Evolutionary conservation across 1,140 invertebrate genomes (phyloP), one percentile per base, ranked within the genome.

Genomic region (Dinothrombium tinctorium): DNA sequence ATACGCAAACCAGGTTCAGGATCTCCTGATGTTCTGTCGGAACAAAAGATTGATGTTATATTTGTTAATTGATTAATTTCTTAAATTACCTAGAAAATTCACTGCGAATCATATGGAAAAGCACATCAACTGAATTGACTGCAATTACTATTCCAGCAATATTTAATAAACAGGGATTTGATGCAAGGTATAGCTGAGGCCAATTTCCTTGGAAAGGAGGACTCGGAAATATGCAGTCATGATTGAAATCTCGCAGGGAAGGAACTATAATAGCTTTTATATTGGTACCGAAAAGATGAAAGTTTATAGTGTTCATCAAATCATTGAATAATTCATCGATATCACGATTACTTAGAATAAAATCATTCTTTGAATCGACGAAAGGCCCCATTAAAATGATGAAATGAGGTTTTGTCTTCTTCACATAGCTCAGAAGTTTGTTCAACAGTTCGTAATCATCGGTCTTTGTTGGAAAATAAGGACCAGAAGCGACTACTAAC

Each of bases 321-420:
- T 23, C 2, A 22, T 45, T 22, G 23, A 45, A 35, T 17, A 41
- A n/a, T 14, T 21, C n/a, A 14, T 45, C 43, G 11, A 14, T 9
- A 7, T 35, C 36, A 21, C 14, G 7, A 29, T 21, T 43, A 19
- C n/a, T 12, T 12, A 36, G 5, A 1, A 25, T 2, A 3, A 15
- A 23, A 17, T 40, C 31, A 35, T 48, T 42, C 33, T 42, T 37
- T 26, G 17, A 47, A 51, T 87, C 79, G 24, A 86, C 50, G 50
- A 89, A 81, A 4, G 83, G 82, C 0, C 83, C 83, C 5, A 74
- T 64, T 36, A 89, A 58, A 47, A 90, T 66, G 23, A 80, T 64
- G 4, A 37, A 14, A 39, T 47, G 70, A 2, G 83, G 83, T 50
- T 70, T 66, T 33, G 75, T 64, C 11, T 70, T 58, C 15, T 60